A percentile compares a stretch with the other conserved stretches of the same genome.
These are phyloP conservation scores for Sebastiscus albofasciatus DNA, from an alignment of 2,797 vertebrate species.

Conservation along the genomic window DNA sequence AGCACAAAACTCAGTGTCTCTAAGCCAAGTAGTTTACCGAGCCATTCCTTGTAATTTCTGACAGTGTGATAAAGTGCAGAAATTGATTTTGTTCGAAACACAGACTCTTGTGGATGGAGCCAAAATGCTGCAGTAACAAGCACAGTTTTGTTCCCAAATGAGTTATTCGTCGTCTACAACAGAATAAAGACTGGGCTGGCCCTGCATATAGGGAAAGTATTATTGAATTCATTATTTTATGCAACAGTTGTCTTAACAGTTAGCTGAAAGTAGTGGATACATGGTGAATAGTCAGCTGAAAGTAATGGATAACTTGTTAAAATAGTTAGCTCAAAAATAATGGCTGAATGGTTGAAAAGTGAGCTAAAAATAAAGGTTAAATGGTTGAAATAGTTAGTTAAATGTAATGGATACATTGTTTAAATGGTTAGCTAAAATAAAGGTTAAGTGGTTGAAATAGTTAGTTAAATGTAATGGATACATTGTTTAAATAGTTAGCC, in stretches of 20 bases:
- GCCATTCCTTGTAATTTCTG: slow-evolving; percentile 36
- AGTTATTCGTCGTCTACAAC: slow-evolving; percentile 1
- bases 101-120: slow-evolving; percentile 1
- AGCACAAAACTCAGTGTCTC: slow-evolving; percentile 20
- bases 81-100: slow-evolving; percentile 16
- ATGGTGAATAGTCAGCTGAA: neutral
- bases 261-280: neutral
- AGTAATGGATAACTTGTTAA: neutral
- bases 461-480: no score
- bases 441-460: no score
- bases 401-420: no score
- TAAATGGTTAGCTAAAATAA: no score
- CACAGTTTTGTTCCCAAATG: slow-evolving; percentile 6
- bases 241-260: neutral
- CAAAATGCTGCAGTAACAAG: slow-evolving; percentile 12
- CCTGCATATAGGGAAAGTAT: neutral
- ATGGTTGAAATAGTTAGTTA: neutral
- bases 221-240: neutral
- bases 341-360: neutral
- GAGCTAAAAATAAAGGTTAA: neutral
- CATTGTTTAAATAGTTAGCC: neutral
- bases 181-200: neutral
- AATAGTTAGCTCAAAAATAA: neutral
- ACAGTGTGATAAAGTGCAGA: slow-evolving; percentile 46
- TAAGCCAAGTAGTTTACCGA: slow-evolving; percentile 28